Percentiles rank a stretch among this genome's conserved stretches.
Conservation (phyloP, 1,140 invertebrate species). For the Microplitis mediator region DNA sequence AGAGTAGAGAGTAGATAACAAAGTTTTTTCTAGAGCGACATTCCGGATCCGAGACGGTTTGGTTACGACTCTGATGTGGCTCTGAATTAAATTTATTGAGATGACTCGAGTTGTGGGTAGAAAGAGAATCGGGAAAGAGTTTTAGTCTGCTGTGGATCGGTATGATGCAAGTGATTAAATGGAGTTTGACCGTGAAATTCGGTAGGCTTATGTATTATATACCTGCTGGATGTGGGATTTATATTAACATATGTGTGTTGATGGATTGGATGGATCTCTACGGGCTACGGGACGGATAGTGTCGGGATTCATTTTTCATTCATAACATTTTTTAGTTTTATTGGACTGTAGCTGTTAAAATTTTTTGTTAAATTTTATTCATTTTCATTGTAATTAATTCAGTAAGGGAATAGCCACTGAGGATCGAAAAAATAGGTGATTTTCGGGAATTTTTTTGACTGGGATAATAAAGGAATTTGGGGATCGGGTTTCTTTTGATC, state of each 20-base stretch:
- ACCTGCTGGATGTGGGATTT: background rate
- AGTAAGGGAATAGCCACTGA: too few species aligned
- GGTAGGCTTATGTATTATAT: background rate
- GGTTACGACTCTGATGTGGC: slow-evolving; percentile 22
- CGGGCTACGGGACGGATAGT: too few species aligned
- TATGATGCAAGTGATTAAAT: too few species aligned
- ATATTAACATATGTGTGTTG: background rate
- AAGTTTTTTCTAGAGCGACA: slow-evolving; percentile 20
- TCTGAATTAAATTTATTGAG: background rate
- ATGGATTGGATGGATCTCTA: background rate
- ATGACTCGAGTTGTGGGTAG: too few species aligned
- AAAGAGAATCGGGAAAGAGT: too few species aligned
- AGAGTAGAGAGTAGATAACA: slow-evolving; percentile 1
- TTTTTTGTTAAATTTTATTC: background rate
- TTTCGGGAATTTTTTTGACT: too few species aligned
- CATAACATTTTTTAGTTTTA: background rate
- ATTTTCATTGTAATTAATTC: too few species aligned
- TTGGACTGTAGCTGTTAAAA: background rate
- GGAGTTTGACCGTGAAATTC: too few species aligned
- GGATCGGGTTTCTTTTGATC: too few species aligned
- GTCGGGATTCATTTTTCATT: background rate
- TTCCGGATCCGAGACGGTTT: slow-evolving; percentile 15
- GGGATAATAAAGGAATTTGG: too few species aligned
- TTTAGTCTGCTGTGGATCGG: too few species aligned
- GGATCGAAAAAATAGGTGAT: too few species aligned